Percentiles rank a stretch among this genome's conserved stretches.
phyloP scores from a whole-genome alignment of 2,113 vertebrate species.

The Cygnus buccinator region DNA sequence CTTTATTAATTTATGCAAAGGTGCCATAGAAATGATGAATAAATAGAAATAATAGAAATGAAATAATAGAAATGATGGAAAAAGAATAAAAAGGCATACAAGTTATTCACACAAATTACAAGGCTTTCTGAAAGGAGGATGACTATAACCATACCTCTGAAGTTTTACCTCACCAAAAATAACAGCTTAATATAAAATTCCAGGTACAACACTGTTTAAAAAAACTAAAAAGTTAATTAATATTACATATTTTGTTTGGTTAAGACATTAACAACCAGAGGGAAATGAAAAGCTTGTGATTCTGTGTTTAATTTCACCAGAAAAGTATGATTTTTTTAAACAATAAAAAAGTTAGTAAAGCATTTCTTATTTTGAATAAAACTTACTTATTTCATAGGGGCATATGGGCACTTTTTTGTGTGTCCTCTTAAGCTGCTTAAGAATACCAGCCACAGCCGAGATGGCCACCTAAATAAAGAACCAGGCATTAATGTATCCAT shows the following conservation, averaged over 20 bases:
- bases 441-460: conserved; percentile 92
- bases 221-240: background rate
- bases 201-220: background rate
- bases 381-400: conserved; percentile 89
- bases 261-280: background rate
- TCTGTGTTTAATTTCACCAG: background rate
- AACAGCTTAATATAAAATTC: background rate
- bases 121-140: background rate
- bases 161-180: background rate
- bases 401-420: conserved; percentile 91
- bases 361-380: background rate
- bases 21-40: background rate
- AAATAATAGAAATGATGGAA: no score
- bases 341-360: background rate
- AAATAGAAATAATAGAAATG: no score
- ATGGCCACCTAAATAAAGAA: conserved; percentile 88
- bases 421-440: conserved; percentile 93
- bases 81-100: background rate
- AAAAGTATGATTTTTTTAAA: background rate
- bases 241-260: background rate
- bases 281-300: background rate
- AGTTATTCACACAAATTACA: background rate
- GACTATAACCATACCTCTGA: background rate
- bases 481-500: background rate
- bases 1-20: background rate